Conservation (phyloP, 2,797 vertebrate genomes). For the Sardinella longiceps region DNA sequence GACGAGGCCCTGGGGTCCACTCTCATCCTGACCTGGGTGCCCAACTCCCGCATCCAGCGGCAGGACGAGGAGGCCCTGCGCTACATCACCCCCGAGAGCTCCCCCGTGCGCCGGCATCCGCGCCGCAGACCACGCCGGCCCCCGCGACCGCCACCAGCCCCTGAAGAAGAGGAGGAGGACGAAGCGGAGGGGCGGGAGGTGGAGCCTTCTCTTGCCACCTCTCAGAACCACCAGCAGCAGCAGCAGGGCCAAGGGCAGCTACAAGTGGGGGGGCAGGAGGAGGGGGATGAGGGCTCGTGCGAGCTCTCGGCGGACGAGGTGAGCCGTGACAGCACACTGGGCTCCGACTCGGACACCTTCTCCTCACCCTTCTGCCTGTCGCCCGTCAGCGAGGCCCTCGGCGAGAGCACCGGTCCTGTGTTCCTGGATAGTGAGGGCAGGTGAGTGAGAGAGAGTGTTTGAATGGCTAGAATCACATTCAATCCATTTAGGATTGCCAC, state of each 20-base stretch:
- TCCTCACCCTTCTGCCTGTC: constrained; percentile 96
- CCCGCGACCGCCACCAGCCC: constrained; percentile 69
- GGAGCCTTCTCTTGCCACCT: constrained; percentile 44
- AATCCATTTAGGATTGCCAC: no score
- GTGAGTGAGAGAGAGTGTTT: constrained; percentile 60
- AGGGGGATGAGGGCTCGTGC: constrained; percentile 86
- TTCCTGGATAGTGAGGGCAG: constrained; percentile 91
- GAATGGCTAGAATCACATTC: not conserved
- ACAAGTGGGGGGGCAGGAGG: constrained; percentile 68
- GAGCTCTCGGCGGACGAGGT: constrained; percentile 90
- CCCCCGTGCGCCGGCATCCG: constrained; percentile 85
- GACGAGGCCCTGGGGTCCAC: constrained; percentile 91
- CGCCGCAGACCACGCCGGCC: constrained; percentile 73
- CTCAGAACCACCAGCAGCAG: not conserved
- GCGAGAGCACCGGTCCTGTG: constrained; percentile 85
- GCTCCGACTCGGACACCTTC: constrained; percentile 94
- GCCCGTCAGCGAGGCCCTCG: constrained; percentile 90
- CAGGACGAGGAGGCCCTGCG: constrained; percentile 96
- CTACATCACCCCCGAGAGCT: constrained; percentile 94
- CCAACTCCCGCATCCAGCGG: constrained; percentile 92
- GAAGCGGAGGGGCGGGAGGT: constrained; percentile 71
- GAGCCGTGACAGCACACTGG: constrained; percentile 95
- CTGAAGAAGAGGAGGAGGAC: constrained; percentile 71
- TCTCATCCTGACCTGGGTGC: constrained; percentile 95
- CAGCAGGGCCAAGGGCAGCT: constrained; percentile 31